Base-by-base conservation (phyloP, 2,888 invertebrate species). In the Netelia fuscicornis region DNA sequence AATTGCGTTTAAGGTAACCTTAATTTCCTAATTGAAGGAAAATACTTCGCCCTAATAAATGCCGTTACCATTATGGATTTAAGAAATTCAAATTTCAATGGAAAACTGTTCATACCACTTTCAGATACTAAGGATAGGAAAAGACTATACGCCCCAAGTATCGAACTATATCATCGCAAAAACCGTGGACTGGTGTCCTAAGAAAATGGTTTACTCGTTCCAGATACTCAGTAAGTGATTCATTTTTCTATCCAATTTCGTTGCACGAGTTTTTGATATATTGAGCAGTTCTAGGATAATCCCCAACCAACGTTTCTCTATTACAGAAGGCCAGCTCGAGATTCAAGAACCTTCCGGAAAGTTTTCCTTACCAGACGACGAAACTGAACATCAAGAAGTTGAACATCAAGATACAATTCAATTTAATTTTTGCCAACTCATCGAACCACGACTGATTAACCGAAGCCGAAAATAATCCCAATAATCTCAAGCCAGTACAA, bases 91-190 rank as follows among this genome's bases (percentile, higher is more conserved):
- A 2, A 9, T n/a, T 25, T 37, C 37, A 65, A 52, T 30, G 6
- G 17, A 30, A 30, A 67, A 64, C 81, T 70, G 79, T 62, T 67
- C 42, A 82, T 86, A 81, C 83, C 64, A 75, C 70, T 89, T 89
- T 20, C 84, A 94, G 94, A 92, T 93, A 84, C 88, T 94, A 3
- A 93, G 91, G 87, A 90, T 94, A 62, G 92, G 90, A 23, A 86
- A 89, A 30, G 90, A 93, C 86, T 94, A 94, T 83, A 91, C 91
- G n/a, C 94, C 94, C 6, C 90, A 92, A 85, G 48, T 94, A 17
- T 94, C 94, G 0, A 88, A 91, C 10, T 89, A 89, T 48, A 93
- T 94, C 65, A 82, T 94, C 25, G 94, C 91, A 0, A 88, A 92
- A 88, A 92, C 92, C 2, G 8, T 91, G 25, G 79, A 83, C 9